A percentile compares a stretch with the other conserved stretches of the same genome.
Evolutionary conservation across 2,113 vertebrate genomes (phyloP).

Genomic region (Aptenodytes patagonicus): DNA sequence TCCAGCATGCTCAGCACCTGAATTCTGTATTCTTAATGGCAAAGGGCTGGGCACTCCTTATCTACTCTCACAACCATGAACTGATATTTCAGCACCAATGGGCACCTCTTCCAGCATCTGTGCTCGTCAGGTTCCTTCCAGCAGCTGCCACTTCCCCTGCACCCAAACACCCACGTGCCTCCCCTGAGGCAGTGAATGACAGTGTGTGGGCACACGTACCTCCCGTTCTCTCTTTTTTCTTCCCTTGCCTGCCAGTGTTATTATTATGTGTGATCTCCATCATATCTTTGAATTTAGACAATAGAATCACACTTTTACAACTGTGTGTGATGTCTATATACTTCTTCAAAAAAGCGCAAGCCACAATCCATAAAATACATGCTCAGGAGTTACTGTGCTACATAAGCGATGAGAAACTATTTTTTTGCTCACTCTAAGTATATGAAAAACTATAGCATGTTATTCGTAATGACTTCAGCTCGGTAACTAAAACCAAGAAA

Average conservation of each 20-base stretch:
- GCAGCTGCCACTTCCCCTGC: neutral
- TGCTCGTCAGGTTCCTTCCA: neutral
- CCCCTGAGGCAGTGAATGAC: neutral
- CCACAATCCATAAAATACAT: neutral
- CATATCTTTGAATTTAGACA: neutral
- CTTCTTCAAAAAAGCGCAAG: neutral
- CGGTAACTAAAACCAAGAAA: neutral
- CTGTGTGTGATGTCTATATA: neutral
- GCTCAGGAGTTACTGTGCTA: neutral
- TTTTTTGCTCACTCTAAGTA: neutral
- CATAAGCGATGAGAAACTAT: neutral
- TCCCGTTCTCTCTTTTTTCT: neutral
- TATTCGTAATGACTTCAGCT: neutral
- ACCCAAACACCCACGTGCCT: neutral
- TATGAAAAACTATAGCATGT: neutral
- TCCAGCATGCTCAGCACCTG: neutral
- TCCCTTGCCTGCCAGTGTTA: neutral
- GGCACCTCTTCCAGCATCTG: neutral
- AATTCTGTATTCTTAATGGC: neutral
- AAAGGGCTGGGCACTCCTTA: neutral
- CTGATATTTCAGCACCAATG: neutral
- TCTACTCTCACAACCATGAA: neutral
- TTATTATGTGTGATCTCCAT: neutral
- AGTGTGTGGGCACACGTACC: fast-evolving
- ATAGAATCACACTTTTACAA: neutral